These are phyloP conservation scores for Pocillopora verrucosa DNA, from an alignment of 64 coral and sea anemone species.

Conservation along the genomic window DNA sequence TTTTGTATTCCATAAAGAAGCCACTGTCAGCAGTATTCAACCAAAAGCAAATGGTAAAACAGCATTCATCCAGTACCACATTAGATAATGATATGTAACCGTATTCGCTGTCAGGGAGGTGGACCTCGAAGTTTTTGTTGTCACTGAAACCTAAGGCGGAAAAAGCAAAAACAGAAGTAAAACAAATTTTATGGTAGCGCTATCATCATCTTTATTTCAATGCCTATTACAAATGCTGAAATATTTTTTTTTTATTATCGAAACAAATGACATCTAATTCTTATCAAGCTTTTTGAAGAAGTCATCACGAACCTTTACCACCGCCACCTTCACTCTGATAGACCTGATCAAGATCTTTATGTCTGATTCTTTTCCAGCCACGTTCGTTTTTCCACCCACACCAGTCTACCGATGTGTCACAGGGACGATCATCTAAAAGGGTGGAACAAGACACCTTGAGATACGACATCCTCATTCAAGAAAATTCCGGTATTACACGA, in stretches of 20 bases:
- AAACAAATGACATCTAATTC: background rate
- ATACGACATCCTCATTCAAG: too few relatives aligned
- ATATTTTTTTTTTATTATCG: too few relatives aligned
- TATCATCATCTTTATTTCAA: background rate
- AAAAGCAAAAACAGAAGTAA: background rate
- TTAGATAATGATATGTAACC: constrained; percentile 5
- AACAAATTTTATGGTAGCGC: background rate
- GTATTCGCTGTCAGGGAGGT: background rate
- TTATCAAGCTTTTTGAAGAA: background rate
- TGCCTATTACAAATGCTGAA: background rate
- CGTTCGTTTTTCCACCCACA: background rate
- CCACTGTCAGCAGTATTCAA: background rate
- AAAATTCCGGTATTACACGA: too few relatives aligned
- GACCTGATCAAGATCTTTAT: background rate
- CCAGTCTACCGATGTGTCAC: constrained; percentile 4
- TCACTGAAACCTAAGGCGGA: background rate
- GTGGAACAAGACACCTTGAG: too few relatives aligned
- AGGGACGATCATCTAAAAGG: background rate
- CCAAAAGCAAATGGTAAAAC: constrained; percentile 8
- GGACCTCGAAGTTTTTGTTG: background rate
- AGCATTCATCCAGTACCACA: background rate
- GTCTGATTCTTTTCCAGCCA: background rate
- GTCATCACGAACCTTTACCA: background rate
- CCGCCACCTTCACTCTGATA: background rate
- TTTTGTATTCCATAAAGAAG: background rate